These are phyloP conservation scores for Heliothis subflexa DNA, from an alignment of 1,140 invertebrate genomes.

Conservation along the genomic window DNA sequence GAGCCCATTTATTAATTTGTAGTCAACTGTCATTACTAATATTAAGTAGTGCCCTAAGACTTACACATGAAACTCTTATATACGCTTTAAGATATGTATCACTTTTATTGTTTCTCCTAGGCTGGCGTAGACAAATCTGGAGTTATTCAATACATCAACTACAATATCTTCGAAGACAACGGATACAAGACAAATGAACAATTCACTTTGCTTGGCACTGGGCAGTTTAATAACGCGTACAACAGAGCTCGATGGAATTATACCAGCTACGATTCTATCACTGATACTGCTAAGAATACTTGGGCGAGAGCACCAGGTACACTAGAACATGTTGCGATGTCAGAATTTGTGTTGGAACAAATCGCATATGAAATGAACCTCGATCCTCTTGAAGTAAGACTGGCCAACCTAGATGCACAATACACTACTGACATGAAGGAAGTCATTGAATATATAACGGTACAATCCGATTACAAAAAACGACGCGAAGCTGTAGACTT, in stretches of 20 bases:
- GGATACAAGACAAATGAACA: constrained; percentile 87
- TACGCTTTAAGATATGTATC: too few species aligned
- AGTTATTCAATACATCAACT: constrained; percentile 87
- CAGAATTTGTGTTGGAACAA: constrained; percentile 94
- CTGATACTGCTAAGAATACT: constrained; percentile 78
- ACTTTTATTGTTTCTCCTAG: constrained; percentile 39
- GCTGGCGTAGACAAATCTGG: constrained; percentile 87
- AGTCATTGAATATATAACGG: constrained; percentile 36
- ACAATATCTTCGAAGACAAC: constrained; percentile 87
- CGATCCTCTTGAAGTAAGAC: constrained; percentile 90
- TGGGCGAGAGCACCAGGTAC: constrained; percentile 87
- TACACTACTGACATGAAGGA: constrained; percentile 64
- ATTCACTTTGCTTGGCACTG: constrained; percentile 21
- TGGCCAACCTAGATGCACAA: constrained; percentile 88
- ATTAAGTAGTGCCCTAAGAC: too few species aligned
- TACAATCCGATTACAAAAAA: constrained; percentile 36
- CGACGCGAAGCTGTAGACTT: constrained; percentile 27
- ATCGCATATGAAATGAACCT: constrained; percentile 89
- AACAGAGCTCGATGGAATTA: constrained; percentile 51
- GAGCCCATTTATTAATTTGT: background rate
- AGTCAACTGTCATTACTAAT: background rate
- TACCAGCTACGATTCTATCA: constrained; percentile 61
- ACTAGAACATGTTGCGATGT: constrained; percentile 88
- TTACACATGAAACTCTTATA: too few species aligned
- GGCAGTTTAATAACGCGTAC: constrained; percentile 54